Evolutionary conservation across 2,888 invertebrate genomes (phyloP).

Genomic region (Cataglyphis albicans): DNA sequence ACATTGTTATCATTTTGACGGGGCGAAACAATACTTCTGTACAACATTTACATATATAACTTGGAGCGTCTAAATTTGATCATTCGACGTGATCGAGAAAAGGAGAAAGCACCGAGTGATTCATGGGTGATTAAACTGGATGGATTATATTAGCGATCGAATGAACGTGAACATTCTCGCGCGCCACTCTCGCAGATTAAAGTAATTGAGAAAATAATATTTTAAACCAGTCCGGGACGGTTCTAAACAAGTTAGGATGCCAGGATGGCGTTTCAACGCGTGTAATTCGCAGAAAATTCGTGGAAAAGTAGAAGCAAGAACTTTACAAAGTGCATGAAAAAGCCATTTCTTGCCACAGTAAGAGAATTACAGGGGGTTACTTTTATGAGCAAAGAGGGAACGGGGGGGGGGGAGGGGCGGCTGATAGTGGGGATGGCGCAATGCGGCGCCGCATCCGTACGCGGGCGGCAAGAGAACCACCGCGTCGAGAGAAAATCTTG

Average conservation of each 20-base stretch:
- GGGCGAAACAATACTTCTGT: background rate
- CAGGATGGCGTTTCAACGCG: background rate
- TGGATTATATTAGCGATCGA: background rate
- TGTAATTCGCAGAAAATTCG: background rate
- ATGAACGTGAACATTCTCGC: background rate
- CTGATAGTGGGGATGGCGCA: conserved; percentile 76
- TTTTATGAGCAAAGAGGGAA: conserved; percentile 61
- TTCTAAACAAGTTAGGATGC: background rate
- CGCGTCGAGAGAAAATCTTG: conserved; percentile 36
- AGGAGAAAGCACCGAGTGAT: conserved; percentile 8
- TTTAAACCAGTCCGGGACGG: conserved; percentile 5
- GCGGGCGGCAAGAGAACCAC: background rate
- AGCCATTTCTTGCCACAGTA: conserved; percentile 42
- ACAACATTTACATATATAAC: background rate
- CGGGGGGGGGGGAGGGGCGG: conserved; percentile 25
- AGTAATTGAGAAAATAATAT: background rate
- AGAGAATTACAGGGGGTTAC: conserved; percentile 66
- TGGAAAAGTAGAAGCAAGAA: background rate
- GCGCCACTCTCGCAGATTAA: background rate
- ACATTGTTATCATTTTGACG: conserved; percentile 14
- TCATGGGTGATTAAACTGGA: conserved; percentile 13
- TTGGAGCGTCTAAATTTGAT: background rate
- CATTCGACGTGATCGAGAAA: background rate
- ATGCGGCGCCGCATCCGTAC: conserved; percentile 72
- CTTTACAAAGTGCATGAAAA: conserved; percentile 36